Evolutionary conservation across 2,797 vertebrate species (phyloP).

Genomic region (Dallia pectoralis): DNA sequence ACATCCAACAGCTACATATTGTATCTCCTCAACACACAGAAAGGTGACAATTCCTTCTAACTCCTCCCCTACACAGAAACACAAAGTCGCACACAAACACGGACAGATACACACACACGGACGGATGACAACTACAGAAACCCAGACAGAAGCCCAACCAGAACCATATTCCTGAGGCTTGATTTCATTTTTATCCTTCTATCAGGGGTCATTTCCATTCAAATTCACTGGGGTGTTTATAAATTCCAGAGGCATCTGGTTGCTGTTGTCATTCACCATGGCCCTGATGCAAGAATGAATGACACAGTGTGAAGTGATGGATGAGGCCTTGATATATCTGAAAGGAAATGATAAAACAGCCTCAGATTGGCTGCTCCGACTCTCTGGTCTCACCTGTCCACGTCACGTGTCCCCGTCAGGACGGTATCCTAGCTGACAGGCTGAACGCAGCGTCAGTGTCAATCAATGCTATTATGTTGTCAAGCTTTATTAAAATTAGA

Average conservation of each 20-base stretch:
- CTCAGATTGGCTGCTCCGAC: conserved; percentile 25
- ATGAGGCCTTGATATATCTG: conserved; percentile 56
- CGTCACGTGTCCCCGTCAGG: background rate
- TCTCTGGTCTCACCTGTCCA: background rate
- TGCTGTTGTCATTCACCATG: conserved; percentile 46
- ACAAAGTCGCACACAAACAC: background rate
- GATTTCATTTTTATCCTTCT: conserved; percentile 45
- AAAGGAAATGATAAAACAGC: conserved; percentile 62
- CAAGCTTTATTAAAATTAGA: background rate
- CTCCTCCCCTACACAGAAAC: background rate
- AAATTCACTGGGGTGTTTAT: conserved; percentile 46
- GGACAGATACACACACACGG: background rate
- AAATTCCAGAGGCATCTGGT: conserved; percentile 24
- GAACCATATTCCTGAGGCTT: conserved; percentile 30
- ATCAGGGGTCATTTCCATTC: conserved; percentile 57
- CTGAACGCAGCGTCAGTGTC: background rate
- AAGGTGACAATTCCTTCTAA: background rate
- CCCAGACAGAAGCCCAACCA: conserved; percentile 26
- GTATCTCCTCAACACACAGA: background rate
- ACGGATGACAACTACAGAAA: background rate
- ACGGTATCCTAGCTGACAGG: background rate
- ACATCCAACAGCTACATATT: background rate
- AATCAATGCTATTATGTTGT: background rate
- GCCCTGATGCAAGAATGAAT: conserved; percentile 38
- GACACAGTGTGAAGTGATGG: conserved; percentile 40